A percentile compares a stretch with the other conserved stretches of the same genome.
These are phyloP conservation scores for Phycodurus eques DNA, from an alignment of 2,113 vertebrate genomes.

Conservation along the genomic window DNA sequence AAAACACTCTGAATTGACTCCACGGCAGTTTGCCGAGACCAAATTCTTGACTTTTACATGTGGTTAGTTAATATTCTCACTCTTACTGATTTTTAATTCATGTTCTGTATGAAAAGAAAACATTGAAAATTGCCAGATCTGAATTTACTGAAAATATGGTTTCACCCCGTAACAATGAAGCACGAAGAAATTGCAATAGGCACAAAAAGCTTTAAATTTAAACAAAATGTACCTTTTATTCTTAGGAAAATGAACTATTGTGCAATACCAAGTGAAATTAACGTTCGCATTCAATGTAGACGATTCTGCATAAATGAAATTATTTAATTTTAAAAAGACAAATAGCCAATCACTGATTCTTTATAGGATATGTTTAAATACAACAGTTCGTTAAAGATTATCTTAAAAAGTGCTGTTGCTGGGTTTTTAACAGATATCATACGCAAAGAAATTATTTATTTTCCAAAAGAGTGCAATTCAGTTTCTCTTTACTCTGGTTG, in stretches of 20 bases:
- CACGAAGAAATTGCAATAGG: not conserved
- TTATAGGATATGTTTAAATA: not conserved
- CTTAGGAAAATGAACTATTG: not conserved
- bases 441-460: not conserved
- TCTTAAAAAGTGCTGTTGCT: not conserved
- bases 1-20: constrained; percentile 78
- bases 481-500: not conserved
- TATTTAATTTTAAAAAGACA: not conserved
- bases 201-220: not conserved
- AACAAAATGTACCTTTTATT: not conserved
- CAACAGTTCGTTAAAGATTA: not conserved
- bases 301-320: not conserved
- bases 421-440: not conserved
- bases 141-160: not conserved
- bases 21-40: not conserved
- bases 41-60: not conserved
- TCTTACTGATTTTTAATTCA: too few species aligned
- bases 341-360: not conserved
- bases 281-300: not conserved
- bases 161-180: not conserved
- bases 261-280: not conserved
- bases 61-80: too few species aligned
- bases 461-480: not conserved
- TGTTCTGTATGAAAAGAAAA: not conserved
- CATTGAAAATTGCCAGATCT: not conserved